Evolutionary conservation across 2,888 invertebrate genomes (phyloP), one percentile per base, ranked within the genome.

Genomic region (Lymantria dispar): DNA sequence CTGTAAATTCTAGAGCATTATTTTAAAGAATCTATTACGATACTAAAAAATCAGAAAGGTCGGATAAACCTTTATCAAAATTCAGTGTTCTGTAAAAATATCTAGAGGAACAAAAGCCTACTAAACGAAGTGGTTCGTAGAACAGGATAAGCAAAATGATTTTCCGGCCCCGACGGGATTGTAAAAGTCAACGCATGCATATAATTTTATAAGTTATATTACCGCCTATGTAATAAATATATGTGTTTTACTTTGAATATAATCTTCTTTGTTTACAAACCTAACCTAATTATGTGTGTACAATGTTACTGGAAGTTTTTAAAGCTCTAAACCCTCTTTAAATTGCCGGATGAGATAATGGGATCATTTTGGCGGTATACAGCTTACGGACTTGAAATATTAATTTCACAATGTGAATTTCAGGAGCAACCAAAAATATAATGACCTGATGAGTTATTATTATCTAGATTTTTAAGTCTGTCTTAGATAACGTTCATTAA

Each of bases 161-260:
- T 82, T 79, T 71, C 79, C 78, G 74, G 78, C 74, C 82, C 74
- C 83, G 52, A 49, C 50, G 79, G 81, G 69, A 68, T 73, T 80
- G 80, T 84, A 83, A 84, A 83, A 80, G 76, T 81, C 83, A 78
- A 82, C 84, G 81, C 82, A 78, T 83, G 83, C 83, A 80, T 82
- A 83, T 83, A 82, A 83, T 83, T 81, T 76, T 59, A 65, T 70
- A 73, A 80, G 74, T 79, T 80, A 83, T 76, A 71, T 60, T 68
- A 65, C 68, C 67, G 3, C 43, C 44, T 51, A 50, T 42, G 36
- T 36, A 42, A 22, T 38, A 22, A 22, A 22, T 22, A 22, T 22
- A 22, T 22, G 22, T 22, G 22, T 5, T 22, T 3, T 22, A 52
- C 50, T 56, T 50, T 54, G 52, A 51, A 43, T 33, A 15, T 11